A percentile compares a stretch with the other conserved stretches of the same genome.
These are phyloP conservation scores for Hippasteria phrygiana DNA, from an alignment of 53 echinoderm and acorn worm genomes.

Conservation along the genomic window DNA sequence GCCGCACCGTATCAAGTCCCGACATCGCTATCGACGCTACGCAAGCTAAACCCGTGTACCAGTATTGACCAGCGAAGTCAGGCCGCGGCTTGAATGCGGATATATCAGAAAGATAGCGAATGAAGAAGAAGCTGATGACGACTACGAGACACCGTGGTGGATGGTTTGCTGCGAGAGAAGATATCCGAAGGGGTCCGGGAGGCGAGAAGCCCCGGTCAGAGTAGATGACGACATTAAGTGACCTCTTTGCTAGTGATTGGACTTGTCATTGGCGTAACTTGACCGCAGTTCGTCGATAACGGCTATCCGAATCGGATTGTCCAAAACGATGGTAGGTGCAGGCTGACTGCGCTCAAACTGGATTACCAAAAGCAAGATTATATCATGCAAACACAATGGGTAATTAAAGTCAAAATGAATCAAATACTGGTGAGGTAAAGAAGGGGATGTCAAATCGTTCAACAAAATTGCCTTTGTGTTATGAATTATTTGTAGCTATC, in stretches of 20 bases:
- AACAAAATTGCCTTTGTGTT: neutral
- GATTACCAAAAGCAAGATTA: neutral
- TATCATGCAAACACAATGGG: no score
- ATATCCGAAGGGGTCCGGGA: neutral
- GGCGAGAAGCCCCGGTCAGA: neutral
- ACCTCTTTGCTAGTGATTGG: conserved; percentile 41
- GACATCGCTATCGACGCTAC: conserved; percentile 42
- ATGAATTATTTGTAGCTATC: neutral
- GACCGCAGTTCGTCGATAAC: conserved; percentile 36
- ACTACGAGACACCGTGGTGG: neutral
- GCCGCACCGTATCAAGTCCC: conserved; percentile 55
- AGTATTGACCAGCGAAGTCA: conserved; percentile 58
- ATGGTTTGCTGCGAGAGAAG: conserved; percentile 1
- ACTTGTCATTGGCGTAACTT: conserved; percentile 52
- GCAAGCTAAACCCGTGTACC: conserved; percentile 47
- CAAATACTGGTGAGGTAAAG: no score
- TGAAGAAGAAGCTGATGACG: neutral
- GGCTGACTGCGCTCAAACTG: neutral
- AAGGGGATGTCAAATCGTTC: neutral
- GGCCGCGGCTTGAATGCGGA: neutral
- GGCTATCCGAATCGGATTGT: neutral
- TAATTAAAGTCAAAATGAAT: no score
- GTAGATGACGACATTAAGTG: conserved; percentile 32
- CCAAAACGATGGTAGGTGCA: neutral
- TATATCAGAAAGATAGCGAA: no score